Percentiles rank a stretch among this genome's conserved stretches.
Conservation (phyloP, 2,797 vertebrate genomes). For the Coluber constrictor region DNA sequence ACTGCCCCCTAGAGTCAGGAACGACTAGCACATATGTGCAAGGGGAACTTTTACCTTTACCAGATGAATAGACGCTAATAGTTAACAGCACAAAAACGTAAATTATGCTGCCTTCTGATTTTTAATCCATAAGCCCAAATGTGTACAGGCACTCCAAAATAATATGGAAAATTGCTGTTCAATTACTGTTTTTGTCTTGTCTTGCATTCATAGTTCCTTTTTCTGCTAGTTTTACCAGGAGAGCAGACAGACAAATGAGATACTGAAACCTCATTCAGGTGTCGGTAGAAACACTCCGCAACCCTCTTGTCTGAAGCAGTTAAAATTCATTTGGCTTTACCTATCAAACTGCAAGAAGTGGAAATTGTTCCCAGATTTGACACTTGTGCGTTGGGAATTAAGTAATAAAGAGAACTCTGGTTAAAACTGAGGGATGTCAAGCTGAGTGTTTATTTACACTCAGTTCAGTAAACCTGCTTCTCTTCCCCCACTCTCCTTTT, state of each 20-base stretch:
- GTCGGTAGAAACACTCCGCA: no score
- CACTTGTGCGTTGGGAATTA: background rate
- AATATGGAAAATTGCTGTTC: background rate
- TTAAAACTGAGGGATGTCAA: background rate
- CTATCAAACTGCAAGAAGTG: background rate
- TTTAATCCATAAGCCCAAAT: background rate
- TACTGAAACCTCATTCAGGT: background rate
- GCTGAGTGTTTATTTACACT: background rate
- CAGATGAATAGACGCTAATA: background rate
- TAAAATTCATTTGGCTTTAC: background rate
- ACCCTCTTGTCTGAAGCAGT: background rate
- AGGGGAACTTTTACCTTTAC: no score
- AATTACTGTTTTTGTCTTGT: background rate
- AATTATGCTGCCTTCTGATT: background rate
- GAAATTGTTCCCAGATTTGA: background rate
- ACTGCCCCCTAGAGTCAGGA: no score
- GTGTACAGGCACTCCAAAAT: background rate
- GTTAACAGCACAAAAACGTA: background rate
- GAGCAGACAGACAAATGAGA: background rate
- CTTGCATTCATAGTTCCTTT: background rate
- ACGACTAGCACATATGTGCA: no score
- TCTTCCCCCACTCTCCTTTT: background rate
- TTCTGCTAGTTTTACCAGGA: background rate
- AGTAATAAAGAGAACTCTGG: background rate
- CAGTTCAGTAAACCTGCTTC: background rate